phyloP scores from a whole-genome alignment of 2,797 vertebrate genomes.

The Lemur catta region DNA sequence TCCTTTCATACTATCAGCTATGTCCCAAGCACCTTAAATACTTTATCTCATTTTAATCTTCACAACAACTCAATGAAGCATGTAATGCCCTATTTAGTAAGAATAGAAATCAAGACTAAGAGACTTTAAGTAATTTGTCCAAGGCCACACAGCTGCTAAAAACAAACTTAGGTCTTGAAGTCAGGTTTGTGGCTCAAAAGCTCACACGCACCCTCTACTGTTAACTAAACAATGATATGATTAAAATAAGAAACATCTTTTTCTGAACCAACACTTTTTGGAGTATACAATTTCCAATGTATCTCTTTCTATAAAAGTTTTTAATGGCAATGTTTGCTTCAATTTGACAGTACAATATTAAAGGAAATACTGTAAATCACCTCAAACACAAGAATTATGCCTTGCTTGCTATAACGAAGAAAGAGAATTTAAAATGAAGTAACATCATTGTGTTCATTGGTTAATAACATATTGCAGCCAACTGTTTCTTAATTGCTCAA shows the following conservation, averaged over 20 bases:
- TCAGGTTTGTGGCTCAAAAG: neutral
- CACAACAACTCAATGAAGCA: neutral
- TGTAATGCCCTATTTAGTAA: neutral
- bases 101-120: neutral
- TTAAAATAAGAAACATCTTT: neutral
- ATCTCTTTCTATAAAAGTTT: slow-evolving; percentile 52
- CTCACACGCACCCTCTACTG: neutral
- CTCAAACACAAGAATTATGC: slow-evolving; percentile 81
- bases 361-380: slow-evolving; percentile 78
- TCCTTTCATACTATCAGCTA: neutral
- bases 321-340: slow-evolving; percentile 35
- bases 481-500: slow-evolving; percentile 95
- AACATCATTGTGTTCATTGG: slow-evolving; percentile 88
- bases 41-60: neutral
- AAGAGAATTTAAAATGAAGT: slow-evolving; percentile 84
- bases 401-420: slow-evolving; percentile 81
- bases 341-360: slow-evolving; percentile 70
- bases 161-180: neutral
- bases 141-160: neutral
- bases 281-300: neutral
- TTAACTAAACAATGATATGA: neutral
- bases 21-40: neutral
- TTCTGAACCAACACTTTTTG: neutral
- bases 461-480: slow-evolving; percentile 93
- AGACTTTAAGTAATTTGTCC: neutral